These are phyloP conservation scores for Neopelma chrysocephalum DNA, from an alignment of 2,797 vertebrate species.

Conservation along the genomic window DNA sequence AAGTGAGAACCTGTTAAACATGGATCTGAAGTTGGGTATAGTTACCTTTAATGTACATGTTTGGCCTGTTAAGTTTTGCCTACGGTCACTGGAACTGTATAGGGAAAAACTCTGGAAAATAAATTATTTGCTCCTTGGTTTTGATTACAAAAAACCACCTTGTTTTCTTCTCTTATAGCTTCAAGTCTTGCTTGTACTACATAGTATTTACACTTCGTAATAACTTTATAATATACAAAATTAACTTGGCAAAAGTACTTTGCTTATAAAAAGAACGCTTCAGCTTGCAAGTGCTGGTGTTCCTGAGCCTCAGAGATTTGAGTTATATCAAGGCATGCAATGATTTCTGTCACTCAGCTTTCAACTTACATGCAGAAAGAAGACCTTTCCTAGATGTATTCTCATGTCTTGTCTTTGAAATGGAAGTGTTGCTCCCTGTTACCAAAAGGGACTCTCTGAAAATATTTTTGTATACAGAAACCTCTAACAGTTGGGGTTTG, in stretches of 20 bases:
- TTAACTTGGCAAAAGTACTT: background rate
- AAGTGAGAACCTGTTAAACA: background rate
- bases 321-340: background rate
- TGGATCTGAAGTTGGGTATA: background rate
- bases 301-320: background rate
- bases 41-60: background rate
- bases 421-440: background rate
- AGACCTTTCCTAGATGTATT: background rate
- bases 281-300: background rate
- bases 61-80: background rate
- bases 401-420: background rate
- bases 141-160: background rate
- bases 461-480: background rate
- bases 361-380: fast-evolving
- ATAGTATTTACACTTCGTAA: background rate
- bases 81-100: background rate
- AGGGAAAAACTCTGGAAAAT: background rate
- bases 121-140: background rate
- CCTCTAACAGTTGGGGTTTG: background rate
- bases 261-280: background rate
- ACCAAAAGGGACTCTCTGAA: background rate
- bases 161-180: background rate
- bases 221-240: background rate
- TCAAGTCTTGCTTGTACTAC: background rate
- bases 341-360: background rate